Evolutionary conservation across 1,140 invertebrate species (phyloP).

Genomic region (Papilio xuthus): DNA sequence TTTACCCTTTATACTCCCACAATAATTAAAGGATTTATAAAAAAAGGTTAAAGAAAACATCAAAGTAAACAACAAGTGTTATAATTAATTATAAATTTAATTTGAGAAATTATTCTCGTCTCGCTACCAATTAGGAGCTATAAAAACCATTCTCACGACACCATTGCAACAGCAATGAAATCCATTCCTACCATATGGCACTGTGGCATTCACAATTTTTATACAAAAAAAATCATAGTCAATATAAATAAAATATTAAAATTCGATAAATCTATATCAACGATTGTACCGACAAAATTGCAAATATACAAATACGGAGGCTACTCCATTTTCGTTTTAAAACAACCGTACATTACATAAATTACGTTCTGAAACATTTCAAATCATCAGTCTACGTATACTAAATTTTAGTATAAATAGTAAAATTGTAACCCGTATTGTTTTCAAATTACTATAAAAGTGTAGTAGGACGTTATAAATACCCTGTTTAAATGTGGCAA

Average conservation of each 20-base stretch:
- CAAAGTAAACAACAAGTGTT: conserved; percentile 53
- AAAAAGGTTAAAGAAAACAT: conserved; percentile 41
- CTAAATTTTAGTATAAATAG: not conserved
- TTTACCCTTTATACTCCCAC: conserved; percentile 39
- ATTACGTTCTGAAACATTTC: not conserved
- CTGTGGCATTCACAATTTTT: conserved; percentile 55
- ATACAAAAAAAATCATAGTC: conserved; percentile 65
- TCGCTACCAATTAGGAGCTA: conserved; percentile 5
- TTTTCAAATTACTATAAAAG: not conserved
- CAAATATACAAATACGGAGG: conserved; percentile 23
- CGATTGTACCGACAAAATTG: conserved; percentile 29
- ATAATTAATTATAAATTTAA: conserved; percentile 56
- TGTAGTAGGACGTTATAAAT: not conserved
- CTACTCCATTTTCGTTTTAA: not conserved
- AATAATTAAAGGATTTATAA: conserved; percentile 40
- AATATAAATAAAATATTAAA: conserved; percentile 40
- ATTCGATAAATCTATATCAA: conserved; percentile 28
- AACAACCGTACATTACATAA: not conserved
- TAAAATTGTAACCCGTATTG: not conserved
- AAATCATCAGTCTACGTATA: not conserved
- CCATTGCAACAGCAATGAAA: conserved; percentile 40
- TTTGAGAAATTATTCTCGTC: conserved; percentile 41
- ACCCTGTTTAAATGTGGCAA: not conserved
- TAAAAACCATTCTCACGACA: conserved; percentile 24
- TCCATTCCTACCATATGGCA: conserved; percentile 50